Evolutionary conservation across 2,888 invertebrate genomes (phyloP).

Genomic region (Elysia crispata): DNA sequence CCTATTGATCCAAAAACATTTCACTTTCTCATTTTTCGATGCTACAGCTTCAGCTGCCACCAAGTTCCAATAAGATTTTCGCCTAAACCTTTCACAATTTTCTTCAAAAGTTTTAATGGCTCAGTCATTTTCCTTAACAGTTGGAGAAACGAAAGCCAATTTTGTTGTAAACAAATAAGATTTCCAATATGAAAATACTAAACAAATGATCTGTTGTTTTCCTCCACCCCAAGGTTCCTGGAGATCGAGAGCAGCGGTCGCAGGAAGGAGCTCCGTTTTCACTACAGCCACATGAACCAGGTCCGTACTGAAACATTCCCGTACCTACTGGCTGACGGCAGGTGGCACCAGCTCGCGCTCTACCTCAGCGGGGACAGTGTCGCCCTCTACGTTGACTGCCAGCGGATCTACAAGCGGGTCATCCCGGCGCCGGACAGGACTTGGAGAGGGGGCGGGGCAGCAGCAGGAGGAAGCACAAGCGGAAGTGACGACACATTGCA

Average conservation of each 20-base stretch:
- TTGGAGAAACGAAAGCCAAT: no score
- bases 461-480: background rate
- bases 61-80: no score
- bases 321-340: constrained; percentile 87
- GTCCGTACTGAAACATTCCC: constrained; percentile 88
- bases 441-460: constrained; percentile 76
- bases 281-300: constrained; percentile 70
- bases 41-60: no score
- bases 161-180: no score
- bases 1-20: no score
- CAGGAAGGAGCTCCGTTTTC: constrained; percentile 83
- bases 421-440: constrained; percentile 83
- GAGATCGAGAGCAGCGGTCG: constrained; percentile 94
- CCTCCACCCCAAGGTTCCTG: constrained; percentile 84
- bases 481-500: constrained; percentile 45
- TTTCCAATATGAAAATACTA: no score
- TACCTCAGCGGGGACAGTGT: constrained; percentile 88
- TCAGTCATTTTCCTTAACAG: no score
- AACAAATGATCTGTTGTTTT: no score
- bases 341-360: constrained; percentile 91
- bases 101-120: no score
- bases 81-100: no score
- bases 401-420: constrained; percentile 88
- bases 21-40: no score
- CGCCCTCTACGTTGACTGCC: constrained; percentile 91